Conservation (phyloP, 2,888 invertebrate species). For the Belgica antarctica region DNA sequence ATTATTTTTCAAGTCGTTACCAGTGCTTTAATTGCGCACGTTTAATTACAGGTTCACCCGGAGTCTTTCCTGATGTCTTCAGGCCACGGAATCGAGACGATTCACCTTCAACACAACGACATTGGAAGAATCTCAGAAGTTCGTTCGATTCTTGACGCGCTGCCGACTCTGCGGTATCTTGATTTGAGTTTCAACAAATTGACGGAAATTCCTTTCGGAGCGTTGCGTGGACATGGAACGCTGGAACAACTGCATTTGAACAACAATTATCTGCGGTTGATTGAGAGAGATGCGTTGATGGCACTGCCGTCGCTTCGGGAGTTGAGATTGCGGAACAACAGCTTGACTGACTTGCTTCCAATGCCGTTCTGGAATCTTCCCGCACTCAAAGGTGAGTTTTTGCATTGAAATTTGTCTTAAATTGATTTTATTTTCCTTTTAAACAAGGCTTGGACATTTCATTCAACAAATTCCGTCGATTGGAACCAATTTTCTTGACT, state of each 20-base stretch:
- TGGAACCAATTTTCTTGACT: constrained; percentile 70
- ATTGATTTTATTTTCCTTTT: neutral
- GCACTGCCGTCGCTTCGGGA: constrained; percentile 82
- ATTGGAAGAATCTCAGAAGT: constrained; percentile 73
- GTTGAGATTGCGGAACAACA: constrained; percentile 78
- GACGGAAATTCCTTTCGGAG: constrained; percentile 73
- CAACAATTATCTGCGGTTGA: constrained; percentile 70
- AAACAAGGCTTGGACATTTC: constrained; percentile 75
- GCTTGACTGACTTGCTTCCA: constrained; percentile 68
- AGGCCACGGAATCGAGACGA: constrained; percentile 72
- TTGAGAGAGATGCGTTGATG: constrained; percentile 76
- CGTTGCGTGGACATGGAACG: constrained; percentile 74
- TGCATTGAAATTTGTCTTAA: neutral
- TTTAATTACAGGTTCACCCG: constrained; percentile 63
- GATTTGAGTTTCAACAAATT: constrained; percentile 77
- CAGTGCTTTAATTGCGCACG: neutral
- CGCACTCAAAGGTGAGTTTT: constrained; percentile 63
- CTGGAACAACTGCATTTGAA: constrained; percentile 78
- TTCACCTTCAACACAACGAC: constrained; percentile 73
- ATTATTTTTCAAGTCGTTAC: neutral
- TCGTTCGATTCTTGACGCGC: constrained; percentile 69
- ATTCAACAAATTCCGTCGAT: constrained; percentile 67
- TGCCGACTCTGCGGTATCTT: constrained; percentile 73
- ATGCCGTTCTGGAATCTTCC: constrained; percentile 83
- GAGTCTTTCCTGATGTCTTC: constrained; percentile 76